These are phyloP conservation scores for Lutraria lutraria DNA, from an alignment of 2,888 invertebrate species.

Conservation along the genomic window DNA sequence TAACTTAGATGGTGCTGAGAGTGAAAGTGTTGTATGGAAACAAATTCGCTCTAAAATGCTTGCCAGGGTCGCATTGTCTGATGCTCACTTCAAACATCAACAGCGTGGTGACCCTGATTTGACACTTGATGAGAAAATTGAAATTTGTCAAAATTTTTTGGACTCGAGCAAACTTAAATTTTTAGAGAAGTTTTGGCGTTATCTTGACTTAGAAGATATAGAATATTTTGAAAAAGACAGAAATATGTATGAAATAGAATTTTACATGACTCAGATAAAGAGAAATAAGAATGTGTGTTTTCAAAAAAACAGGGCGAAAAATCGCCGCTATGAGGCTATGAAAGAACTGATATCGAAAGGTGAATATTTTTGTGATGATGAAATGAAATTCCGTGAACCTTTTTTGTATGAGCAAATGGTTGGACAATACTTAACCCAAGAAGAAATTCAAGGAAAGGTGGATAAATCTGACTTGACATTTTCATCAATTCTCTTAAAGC, in stretches of 20 bases:
- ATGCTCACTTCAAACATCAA: conserved; percentile 93
- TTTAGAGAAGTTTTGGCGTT: conserved; percentile 92
- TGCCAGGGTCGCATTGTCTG: conserved; percentile 89
- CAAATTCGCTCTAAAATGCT: conserved; percentile 87
- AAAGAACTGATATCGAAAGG: conserved; percentile 91
- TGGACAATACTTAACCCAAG: conserved; percentile 93
- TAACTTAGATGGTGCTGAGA: not conserved
- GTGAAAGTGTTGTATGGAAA: not conserved
- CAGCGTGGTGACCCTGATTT: conserved; percentile 93
- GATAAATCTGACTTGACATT: conserved; percentile 88
- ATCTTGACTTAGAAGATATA: conserved; percentile 91
- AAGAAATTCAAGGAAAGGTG: conserved; percentile 90
- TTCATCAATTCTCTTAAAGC: conserved; percentile 92
- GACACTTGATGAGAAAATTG: conserved; percentile 90
- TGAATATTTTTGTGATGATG: conserved; percentile 95
- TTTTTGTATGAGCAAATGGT: conserved; percentile 95
- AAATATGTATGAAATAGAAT: conserved; percentile 89
- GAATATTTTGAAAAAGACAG: conserved; percentile 89
- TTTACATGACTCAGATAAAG: conserved; percentile 89
- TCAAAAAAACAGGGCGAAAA: conserved; percentile 88
- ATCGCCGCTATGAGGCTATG: conserved; percentile 94
- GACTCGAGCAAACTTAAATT: conserved; percentile 91
- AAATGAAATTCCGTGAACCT: conserved; percentile 97
- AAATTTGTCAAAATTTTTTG: conserved; percentile 90
- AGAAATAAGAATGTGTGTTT: conserved; percentile 71